Conservation (phyloP, 2,113 vertebrate species). For the Colius striatus region DNA sequence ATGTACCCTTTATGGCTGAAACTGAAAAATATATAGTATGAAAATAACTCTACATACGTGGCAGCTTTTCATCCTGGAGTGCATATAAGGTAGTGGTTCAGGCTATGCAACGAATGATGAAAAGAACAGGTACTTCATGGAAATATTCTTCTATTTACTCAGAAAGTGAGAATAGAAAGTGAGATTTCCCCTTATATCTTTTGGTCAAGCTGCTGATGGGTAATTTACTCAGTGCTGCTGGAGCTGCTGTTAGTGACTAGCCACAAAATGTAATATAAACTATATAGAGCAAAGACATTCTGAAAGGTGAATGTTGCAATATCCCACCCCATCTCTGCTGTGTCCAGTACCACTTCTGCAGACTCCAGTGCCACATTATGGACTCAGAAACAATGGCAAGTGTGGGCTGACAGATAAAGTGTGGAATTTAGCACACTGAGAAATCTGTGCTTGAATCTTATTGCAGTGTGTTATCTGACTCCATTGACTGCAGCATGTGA, state of each 20-base stretch:
- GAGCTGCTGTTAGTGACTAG: neutral
- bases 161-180: neutral
- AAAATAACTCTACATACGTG: fast-evolving
- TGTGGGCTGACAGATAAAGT: neutral
- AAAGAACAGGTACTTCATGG: neutral
- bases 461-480: conserved; percentile 41
- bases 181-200: neutral
- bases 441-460: conserved; percentile 30
- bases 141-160: neutral
- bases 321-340: neutral
- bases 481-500: conserved; percentile 46
- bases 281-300: neutral
- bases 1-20: neutral
- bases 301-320: neutral
- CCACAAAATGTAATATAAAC: neutral
- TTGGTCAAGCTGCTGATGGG: neutral
- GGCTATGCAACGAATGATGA: neutral
- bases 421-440: neutral
- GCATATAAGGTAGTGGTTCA: neutral
- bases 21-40: neutral
- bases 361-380: neutral
- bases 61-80: neutral
- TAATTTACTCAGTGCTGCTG: neutral
- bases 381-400: neutral
- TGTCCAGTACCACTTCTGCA: neutral